phyloP scores from a whole-genome alignment of 2,888 invertebrate species.

The Deilephila porcellus region DNA sequence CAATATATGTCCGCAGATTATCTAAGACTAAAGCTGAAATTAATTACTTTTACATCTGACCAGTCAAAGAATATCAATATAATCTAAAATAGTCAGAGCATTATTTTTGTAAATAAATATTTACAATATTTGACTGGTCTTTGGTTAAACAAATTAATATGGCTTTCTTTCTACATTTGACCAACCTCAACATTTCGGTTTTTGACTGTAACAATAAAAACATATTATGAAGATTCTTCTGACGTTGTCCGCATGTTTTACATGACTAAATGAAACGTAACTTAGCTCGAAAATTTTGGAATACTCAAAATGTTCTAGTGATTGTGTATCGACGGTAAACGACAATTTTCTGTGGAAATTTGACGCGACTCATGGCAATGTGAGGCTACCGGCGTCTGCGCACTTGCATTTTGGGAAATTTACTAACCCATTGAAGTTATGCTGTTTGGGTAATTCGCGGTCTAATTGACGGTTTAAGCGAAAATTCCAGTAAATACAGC shows the following conservation, averaged over 20 bases:
- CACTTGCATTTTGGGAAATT: slow-evolving; percentile 11
- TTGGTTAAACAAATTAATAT: not conserved
- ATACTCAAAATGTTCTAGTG: slow-evolving; percentile 45
- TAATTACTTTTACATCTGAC: slow-evolving; percentile 1
- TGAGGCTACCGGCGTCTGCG: slow-evolving; percentile 39
- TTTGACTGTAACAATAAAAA: slow-evolving; percentile 1
- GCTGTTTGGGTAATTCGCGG: not conserved
- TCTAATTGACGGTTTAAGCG: not conserved
- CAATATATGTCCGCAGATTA: too few species aligned
- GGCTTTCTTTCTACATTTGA: not conserved
- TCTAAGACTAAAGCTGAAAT: too few species aligned
- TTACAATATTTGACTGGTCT: slow-evolving; percentile 18
- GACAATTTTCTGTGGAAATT: slow-evolving; percentile 33
- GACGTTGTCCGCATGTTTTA: slow-evolving; percentile 41
- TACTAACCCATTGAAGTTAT: not conserved
- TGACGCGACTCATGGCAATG: slow-evolving; percentile 22
- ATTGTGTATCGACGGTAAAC: slow-evolving; percentile 47
- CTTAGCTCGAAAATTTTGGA: slow-evolving; percentile 43
- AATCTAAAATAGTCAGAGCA: slow-evolving; percentile 29
- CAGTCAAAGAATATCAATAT: slow-evolving; percentile 24
- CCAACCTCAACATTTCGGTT: not conserved
- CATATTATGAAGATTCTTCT: slow-evolving; percentile 43
- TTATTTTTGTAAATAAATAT: slow-evolving; percentile 26
- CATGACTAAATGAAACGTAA: slow-evolving; percentile 32
- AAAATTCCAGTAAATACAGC: not conserved